A percentile compares a stretch with the other conserved stretches of the same genome.
These are phyloP conservation scores for Andrena chrysosceles DNA, from an alignment of 2,888 invertebrate species.

Conservation along the genomic window DNA sequence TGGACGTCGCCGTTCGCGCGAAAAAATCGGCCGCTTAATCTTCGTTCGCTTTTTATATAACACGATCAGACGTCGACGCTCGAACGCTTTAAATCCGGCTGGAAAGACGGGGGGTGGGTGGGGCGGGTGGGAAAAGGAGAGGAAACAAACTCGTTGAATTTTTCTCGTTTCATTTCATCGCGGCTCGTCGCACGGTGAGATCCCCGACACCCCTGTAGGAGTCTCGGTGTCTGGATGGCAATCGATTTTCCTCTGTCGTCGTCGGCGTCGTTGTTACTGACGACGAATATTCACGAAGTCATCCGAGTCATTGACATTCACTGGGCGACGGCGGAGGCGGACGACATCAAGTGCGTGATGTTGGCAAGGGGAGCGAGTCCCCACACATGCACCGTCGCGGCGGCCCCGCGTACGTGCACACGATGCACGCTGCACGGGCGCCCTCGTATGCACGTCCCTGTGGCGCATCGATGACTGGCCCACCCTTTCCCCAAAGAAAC, in stretches of 20 bases:
- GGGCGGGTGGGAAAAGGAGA: neutral
- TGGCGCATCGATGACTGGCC: conserved; percentile 78
- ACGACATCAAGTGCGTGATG: conserved; percentile 79
- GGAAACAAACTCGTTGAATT: conserved; percentile 62
- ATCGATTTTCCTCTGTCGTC: conserved; percentile 79
- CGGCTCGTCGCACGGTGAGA: conserved; percentile 58
- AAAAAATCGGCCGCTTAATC: conserved; percentile 31
- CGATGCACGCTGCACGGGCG: conserved; percentile 35
- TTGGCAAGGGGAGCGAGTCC: conserved; percentile 64
- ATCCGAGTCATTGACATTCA: conserved; percentile 84
- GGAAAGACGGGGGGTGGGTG: neutral
- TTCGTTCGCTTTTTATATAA: conserved; percentile 21
- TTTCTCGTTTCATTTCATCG: conserved; percentile 55
- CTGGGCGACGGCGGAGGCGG: conserved; percentile 76
- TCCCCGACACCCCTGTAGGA: conserved; percentile 68
- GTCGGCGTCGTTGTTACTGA: conserved; percentile 74
- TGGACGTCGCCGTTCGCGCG: conserved; percentile 15
- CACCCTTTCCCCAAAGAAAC: conserved; percentile 58
- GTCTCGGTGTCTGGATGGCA: conserved; percentile 71
- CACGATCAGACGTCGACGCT: conserved; percentile 44
- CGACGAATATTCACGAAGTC: conserved; percentile 80
- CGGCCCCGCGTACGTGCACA: conserved; percentile 18
- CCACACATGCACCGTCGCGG: conserved; percentile 45
- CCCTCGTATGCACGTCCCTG: conserved; percentile 33
- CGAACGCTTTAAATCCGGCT: conserved; percentile 46